These are phyloP conservation scores for Stigmatopora nigra DNA, from an alignment of 2,113 vertebrate genomes.

Conservation along the genomic window DNA sequence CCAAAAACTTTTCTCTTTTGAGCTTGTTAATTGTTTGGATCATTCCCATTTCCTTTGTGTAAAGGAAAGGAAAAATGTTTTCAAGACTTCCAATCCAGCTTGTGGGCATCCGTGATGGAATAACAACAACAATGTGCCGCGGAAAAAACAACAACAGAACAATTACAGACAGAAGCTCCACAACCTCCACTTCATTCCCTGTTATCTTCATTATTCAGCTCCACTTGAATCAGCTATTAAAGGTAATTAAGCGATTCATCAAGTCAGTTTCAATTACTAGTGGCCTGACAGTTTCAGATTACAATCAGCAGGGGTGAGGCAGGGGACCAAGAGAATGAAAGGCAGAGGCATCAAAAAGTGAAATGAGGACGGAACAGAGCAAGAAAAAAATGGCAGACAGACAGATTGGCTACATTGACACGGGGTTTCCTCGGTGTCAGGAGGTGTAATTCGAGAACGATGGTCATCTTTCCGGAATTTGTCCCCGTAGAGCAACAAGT, in stretches of 20 bases:
- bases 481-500: slow-evolving; percentile 26
- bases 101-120: slow-evolving; percentile 29
- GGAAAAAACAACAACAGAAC: slow-evolving; percentile 52
- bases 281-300: slow-evolving; percentile 84
- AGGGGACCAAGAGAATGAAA: slow-evolving; percentile 27
- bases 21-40: slow-evolving; percentile 54
- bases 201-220: slow-evolving; percentile 86
- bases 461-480: slow-evolving; percentile 6
- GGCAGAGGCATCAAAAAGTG: slow-evolving; percentile 42
- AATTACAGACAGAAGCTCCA: slow-evolving; percentile 73
- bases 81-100: slow-evolving; percentile 30
- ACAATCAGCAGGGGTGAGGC: slow-evolving; percentile 71
- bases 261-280: slow-evolving; percentile 91
- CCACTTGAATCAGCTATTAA: slow-evolving; percentile 84
- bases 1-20: slow-evolving; percentile 31
- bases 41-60: slow-evolving; percentile 34
- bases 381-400: slow-evolving; percentile 12
- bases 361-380: slow-evolving; percentile 21
- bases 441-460: slow-evolving; percentile 11
- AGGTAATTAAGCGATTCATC: slow-evolving; percentile 94
- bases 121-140: slow-evolving; percentile 31
- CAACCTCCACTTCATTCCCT: slow-evolving; percentile 68
- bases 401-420: slow-evolving; percentile 14
- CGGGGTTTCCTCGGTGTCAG: slow-evolving; percentile 12
- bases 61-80: slow-evolving; percentile 19